A percentile compares a stretch with the other conserved stretches of the same genome.
phyloP scores from a whole-genome alignment of 2,888 invertebrate genomes.

The Rhabditoides inermis region DNA sequence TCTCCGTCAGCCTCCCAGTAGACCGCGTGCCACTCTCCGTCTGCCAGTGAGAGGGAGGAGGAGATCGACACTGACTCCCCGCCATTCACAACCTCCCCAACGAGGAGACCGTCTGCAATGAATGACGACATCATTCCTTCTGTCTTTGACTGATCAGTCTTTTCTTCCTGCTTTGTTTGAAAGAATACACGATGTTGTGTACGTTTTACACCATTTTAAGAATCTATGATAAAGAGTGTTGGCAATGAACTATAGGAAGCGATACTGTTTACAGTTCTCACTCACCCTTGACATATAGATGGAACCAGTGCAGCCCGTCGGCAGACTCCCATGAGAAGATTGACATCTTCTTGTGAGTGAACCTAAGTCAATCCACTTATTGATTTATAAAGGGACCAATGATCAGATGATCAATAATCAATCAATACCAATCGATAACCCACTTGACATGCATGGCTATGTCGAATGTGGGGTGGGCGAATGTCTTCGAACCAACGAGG shows the following conservation, averaged over 20 bases:
- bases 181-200: no score
- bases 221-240: no score
- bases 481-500: slow-evolving; percentile 32
- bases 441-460: slow-evolving; percentile 37
- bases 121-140: no score
- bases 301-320: slow-evolving; percentile 48
- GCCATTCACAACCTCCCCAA: slow-evolving; percentile 48
- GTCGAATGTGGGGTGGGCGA: slow-evolving; percentile 33
- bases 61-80: slow-evolving; percentile 40
- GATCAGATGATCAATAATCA: no score
- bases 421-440: no score
- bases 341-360: slow-evolving; percentile 43
- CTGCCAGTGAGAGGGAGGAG: slow-evolving; percentile 33
- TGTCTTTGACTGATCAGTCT: no score
- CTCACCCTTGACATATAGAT: slow-evolving; percentile 38
- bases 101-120: slow-evolving; percentile 34
- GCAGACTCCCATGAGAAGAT: slow-evolving; percentile 45
- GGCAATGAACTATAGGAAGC: no score
- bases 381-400: no score
- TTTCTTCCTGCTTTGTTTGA: no score
- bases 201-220: no score
- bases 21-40: slow-evolving; percentile 42
- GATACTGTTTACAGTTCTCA: background rate
- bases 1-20: slow-evolving; percentile 23
- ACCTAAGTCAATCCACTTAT: no score